A percentile compares a stretch with the other conserved stretches of the same genome.
Evolutionary conservation across 2,113 vertebrate genomes (phyloP).

Genomic region (Petrocephalus microphthalmus): DNA sequence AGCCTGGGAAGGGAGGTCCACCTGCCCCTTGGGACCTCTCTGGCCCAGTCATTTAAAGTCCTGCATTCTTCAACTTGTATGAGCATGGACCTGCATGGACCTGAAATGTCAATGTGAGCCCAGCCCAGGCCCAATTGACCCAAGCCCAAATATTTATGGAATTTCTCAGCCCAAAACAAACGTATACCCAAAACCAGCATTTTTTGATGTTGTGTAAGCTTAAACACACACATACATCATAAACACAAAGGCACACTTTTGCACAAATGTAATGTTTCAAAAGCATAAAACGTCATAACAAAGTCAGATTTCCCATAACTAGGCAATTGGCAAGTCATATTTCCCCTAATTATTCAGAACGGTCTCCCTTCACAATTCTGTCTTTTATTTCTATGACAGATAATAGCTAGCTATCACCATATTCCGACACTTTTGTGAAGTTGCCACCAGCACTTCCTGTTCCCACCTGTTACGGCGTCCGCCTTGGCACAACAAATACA

Average conservation of each 20-base stretch:
- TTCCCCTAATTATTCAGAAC: background rate
- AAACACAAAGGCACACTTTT: background rate
- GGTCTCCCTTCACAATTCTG: background rate
- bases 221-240: background rate
- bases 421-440: background rate
- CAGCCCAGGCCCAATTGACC: background rate
- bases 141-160: background rate
- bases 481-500: background rate
- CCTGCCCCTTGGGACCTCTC: background rate
- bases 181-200: background rate
- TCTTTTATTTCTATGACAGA: background rate
- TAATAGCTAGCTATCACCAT: background rate
- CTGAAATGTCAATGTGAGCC: background rate
- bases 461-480: background rate
- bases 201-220: background rate
- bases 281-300: too few species aligned
- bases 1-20: background rate
- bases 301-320: too few species aligned
- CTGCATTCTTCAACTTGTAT: background rate
- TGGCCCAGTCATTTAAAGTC: conserved; percentile 3
- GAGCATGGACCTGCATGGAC: background rate
- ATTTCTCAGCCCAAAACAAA: background rate
- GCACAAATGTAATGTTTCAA: background rate
- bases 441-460: background rate
- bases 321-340: background rate